Base-by-base conservation (phyloP, 2,113 vertebrate genomes). In the Trichechus manatus region DNA sequence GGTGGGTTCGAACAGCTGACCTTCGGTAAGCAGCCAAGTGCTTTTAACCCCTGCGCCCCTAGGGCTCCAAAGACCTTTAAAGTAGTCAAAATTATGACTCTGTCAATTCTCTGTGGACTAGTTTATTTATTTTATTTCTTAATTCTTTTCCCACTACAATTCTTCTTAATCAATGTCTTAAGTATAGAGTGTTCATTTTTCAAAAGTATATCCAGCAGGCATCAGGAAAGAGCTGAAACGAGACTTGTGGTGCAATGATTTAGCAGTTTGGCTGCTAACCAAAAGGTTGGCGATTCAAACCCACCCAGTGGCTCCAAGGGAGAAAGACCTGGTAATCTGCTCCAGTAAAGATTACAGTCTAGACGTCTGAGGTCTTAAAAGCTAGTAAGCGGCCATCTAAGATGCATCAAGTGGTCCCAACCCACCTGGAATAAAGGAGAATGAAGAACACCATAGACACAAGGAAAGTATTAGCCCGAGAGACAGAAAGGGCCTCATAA, bases 61-160 rank as follows among this genome's bases (percentile, higher is more conserved):
- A 47, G 47, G 47, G 47, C 47, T 47, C 47, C 47, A 72, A 15
- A 97, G 14, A 95, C 87, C 64, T 87, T 85, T 44, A 85, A 88
- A 88, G 63, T 8, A 61, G 25, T 56, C 61, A 91, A 92, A 97
- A 96, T 22, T 33, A 68, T 42, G 95, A 95, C 4, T 83, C 77
- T 94, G 66, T 19, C 50, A 56, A 53, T 70, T 77, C 63, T 88
- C 39, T 86, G 31, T 39, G 36, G 50, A 94, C 31, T 78, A 63
- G 3, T 77, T 77, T 85, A 25, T 50, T 89, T 59, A 25, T 50
- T 89, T 59, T 86, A 22, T 83, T 91, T 78, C 77, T 92, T 50
- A 47, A 79, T 68, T 74, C 44, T 89, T 95, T 64, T 61, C 31
- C n/a, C 31, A 68, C 17, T 56, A 20, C 61, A 66, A 91, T 68